A percentile compares a stretch with the other conserved stretches of the same genome.
Conservation (phyloP, 2,113 vertebrate species). For the Callithrix jacchus region DNA sequence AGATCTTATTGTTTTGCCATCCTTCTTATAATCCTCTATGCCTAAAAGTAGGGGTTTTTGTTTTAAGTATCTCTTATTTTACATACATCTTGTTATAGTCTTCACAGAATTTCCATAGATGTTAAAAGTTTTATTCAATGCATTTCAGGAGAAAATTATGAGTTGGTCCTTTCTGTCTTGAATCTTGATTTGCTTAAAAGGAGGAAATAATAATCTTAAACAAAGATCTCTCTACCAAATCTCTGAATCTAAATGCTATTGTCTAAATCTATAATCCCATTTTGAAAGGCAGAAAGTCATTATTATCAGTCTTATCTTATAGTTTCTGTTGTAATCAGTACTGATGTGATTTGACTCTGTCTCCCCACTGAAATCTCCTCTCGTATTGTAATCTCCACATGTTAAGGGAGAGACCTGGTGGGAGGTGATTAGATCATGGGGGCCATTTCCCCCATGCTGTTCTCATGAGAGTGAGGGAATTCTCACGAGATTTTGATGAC, state of each 20-base stretch:
- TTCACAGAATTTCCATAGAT: background rate
- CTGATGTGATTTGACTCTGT: background rate
- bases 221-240: background rate
- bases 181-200: background rate
- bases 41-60: background rate
- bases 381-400: too few species aligned
- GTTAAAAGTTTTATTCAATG: background rate
- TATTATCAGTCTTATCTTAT: background rate
- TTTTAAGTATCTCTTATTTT: background rate
- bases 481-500: too few species aligned
- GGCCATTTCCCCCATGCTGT: too few species aligned
- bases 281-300: background rate
- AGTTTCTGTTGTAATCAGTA: background rate
- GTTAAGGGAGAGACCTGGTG: too few species aligned
- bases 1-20: background rate
- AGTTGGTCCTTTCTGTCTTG: background rate
- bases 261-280: background rate
- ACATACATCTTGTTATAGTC: background rate
- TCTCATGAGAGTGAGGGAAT: too few species aligned
- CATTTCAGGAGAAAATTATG: background rate
- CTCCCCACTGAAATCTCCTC: too few species aligned
- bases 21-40: background rate
- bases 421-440: too few species aligned
- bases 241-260: background rate
- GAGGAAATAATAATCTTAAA: background rate